Base-by-base conservation (phyloP, 2,888 invertebrate species). In the Strigamia crassipes region DNA sequence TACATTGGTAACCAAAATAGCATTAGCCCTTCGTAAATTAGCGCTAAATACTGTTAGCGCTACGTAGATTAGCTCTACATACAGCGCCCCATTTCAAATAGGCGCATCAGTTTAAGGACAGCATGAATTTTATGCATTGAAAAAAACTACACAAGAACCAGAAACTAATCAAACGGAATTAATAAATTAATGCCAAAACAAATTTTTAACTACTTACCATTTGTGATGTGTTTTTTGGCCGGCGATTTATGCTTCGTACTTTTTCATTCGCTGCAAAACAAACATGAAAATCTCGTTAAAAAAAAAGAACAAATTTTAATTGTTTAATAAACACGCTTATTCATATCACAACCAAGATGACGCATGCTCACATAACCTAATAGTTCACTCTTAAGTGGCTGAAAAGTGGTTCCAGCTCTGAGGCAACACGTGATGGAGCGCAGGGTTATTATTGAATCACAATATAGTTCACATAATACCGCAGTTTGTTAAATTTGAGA, bases 171-270 rank as follows among this genome's bases (percentile, higher is more conserved):
- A n/a, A n/a, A n/a, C n/a, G n/a, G n/a, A n/a, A n/a, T n/a, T n/a
- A n/a, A n/a, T n/a, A 27, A 27, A 27, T 27, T 27, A 3, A 27
- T 3, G 3, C 27, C 42, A 12, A 34, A n/a, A 38, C 10, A n/a
- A 13, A n/a, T n/a, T 27, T 27, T 27, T 3, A 27, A 1, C 1
- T 27, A 27, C 94, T 93, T 87, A 96, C 96, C 96, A 96, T 96
- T 92, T 96, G 96, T 87, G 94, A 92, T 66, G 94, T 93, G 86
- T 92, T 95, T 87, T 95, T 93, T 38, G 97, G 96, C 89, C 96
- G 96, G 86, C 94, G 91, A 87, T 94, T 91, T 84, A 93, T 90
- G 88, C 92, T 92, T 83, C 93, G 93, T 86, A 95, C 94, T 89
- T 93, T 94, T 86, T 92, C 92, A 87, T 91, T 92, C 81, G 92